Evolutionary conservation across 2,797 vertebrate genomes (phyloP), one percentile per base, ranked within the genome.

Genomic region (Anas flavirostris): DNA sequence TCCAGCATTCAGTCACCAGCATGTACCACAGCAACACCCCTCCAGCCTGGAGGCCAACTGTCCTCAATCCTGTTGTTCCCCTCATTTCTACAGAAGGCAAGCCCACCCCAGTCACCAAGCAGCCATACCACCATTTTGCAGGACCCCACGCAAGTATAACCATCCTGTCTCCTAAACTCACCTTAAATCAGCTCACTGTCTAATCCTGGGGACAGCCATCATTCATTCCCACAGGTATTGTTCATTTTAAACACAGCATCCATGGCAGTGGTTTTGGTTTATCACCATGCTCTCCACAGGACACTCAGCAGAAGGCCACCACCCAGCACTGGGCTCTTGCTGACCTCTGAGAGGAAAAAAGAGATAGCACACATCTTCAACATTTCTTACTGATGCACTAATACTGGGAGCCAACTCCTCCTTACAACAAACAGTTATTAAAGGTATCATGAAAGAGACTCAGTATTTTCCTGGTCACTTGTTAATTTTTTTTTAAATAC

Each of bases 201-300:
- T 10, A 6, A n/a, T 26, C 52, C 70, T 23, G 50, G 7, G 35
- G 62, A 35, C 48, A 77, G 43, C 28, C 55, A 12, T 0, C 0
- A 72, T 26, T 53, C 59, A 23, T 33, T 10, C 21, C n/a, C 44
- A 16, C 44, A 5, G 0, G 0, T 3, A 14, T 2, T 9, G 35
- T 55, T 39, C 23, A 21, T 0, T 1, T 0, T 58, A 21, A 58
- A 33, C 56, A 22, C n/a, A 31, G 33, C 26, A 44, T 2, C 44
- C 21, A 0, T 0, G 11, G 62, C 50, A 33, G 28, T 1, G 33
- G 31, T 22, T 29, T 3, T 44, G 48, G 25, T 39, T 44, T 44
- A 50, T 16, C 18, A 4, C 16, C 37, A 43, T 58, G 52, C 4
- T 22, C 58, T 72, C 55, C 35, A 25, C 25, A 28, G 48, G 26